A percentile compares a stretch with the other conserved stretches of the same genome.
phyloP scores from a whole-genome alignment of 2,888 invertebrate genomes.

The Oscheius sp. region DNA sequence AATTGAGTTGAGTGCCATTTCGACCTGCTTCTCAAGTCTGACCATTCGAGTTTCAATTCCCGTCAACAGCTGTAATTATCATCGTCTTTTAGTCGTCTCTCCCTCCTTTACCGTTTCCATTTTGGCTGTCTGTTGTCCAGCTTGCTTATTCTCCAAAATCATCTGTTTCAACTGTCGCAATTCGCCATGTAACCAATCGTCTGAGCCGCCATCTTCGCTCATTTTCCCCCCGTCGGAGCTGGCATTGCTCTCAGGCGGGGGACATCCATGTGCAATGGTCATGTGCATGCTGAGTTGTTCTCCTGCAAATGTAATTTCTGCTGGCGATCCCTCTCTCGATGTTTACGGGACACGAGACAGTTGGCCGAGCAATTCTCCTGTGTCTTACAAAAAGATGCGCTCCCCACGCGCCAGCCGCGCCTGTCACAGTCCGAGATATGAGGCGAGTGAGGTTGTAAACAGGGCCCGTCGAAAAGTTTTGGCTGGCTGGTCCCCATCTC shows the following conservation, averaged over 20 bases:
- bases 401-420: conserved; percentile 24
- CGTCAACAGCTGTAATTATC: conserved; percentile 32
- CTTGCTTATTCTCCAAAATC: conserved; percentile 34
- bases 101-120: conserved; percentile 37
- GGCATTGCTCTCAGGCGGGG: conserved; percentile 49
- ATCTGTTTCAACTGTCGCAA: conserved; percentile 38
- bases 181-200: conserved; percentile 39
- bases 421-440: conserved; percentile 31
- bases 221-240: conserved; percentile 34
- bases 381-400: conserved; percentile 25
- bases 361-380: background rate
- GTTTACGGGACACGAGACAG: background rate
- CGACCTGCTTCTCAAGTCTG: conserved; percentile 71
- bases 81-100: conserved; percentile 34
- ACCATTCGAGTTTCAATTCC: conserved; percentile 65
- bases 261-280: conserved; percentile 62
- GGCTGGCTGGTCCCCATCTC: background rate
- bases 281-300: conserved; percentile 60
- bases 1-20: conserved; percentile 69
- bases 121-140: conserved; percentile 35
- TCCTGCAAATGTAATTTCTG: conserved; percentile 46
- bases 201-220: conserved; percentile 30
- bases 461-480: background rate
- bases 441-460: conserved; percentile 27
- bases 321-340: no score